A percentile compares a stretch with the other conserved stretches of the same genome.
These are phyloP conservation scores for Calidris pygmaea DNA, from an alignment of 2,113 vertebrate genomes.

Conservation along the genomic window DNA sequence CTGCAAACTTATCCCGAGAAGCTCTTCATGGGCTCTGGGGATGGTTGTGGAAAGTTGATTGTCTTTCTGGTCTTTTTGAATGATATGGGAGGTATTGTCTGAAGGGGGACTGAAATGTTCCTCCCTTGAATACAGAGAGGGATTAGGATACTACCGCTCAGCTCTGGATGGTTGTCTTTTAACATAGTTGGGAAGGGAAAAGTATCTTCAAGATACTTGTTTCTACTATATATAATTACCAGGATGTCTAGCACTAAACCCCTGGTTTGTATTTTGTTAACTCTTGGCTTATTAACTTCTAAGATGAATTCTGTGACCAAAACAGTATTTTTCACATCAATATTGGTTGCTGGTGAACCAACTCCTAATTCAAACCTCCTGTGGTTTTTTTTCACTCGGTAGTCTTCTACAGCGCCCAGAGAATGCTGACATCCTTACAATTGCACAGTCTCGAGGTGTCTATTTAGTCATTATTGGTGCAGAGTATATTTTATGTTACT, in stretches of 20 bases:
- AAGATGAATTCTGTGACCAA: background rate
- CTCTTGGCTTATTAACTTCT: background rate
- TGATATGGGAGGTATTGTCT: background rate
- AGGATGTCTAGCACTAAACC: background rate
- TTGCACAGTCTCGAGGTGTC: background rate
- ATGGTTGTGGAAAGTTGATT: background rate
- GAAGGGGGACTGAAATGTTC: background rate
- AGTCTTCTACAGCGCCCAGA: background rate
- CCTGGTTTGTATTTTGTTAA: background rate
- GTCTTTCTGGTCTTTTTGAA: background rate
- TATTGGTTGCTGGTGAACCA: background rate
- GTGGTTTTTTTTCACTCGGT: background rate
- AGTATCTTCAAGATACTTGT: background rate
- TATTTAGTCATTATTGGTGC: background rate
- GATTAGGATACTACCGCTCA: background rate
- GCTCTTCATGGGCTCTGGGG: background rate
- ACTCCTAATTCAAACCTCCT: background rate
- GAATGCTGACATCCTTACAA: background rate
- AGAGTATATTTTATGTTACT: background rate
- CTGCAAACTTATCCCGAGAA: background rate
- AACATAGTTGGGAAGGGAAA: background rate
- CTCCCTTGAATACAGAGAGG: background rate
- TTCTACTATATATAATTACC: background rate
- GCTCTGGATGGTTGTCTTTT: background rate
- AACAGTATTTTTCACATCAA: conserved; percentile 22